These are phyloP conservation scores for Pardalotus punctatus DNA, from an alignment of 2,113 vertebrate species.

Conservation along the genomic window DNA sequence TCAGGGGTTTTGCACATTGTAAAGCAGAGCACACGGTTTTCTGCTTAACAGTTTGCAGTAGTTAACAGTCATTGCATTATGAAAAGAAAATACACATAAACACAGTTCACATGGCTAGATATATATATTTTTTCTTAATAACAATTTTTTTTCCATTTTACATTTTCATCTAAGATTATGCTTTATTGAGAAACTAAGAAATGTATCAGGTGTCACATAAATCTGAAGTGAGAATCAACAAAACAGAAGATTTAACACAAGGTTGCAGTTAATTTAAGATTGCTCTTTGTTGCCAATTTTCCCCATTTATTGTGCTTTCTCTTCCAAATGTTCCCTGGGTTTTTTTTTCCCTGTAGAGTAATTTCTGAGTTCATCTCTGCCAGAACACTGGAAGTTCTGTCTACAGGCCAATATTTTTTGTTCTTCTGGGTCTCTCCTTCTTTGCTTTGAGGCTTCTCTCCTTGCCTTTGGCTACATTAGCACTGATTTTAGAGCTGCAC, in stretches of 20 bases:
- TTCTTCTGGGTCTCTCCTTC: background rate
- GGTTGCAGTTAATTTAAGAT: slow-evolving; percentile 7
- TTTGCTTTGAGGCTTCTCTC: background rate
- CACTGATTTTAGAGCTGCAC: background rate
- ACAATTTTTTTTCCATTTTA: background rate
- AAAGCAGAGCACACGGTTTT: background rate
- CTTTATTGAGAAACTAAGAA: background rate
- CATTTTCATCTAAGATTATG: background rate
- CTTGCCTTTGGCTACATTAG: background rate
- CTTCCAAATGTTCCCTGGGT: slow-evolving; percentile 14
- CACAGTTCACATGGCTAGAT: background rate
- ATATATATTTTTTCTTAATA: background rate
- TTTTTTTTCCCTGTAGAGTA: background rate
- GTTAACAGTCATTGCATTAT: background rate
- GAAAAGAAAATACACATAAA: background rate
- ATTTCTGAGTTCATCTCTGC: background rate
- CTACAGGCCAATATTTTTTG: background rate
- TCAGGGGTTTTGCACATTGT: background rate
- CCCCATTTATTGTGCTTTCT: slow-evolving; percentile 5
- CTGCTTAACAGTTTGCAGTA: background rate
- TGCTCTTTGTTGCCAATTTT: slow-evolving; percentile 1
- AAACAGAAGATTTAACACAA: background rate
- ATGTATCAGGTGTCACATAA: background rate
- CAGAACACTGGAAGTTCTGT: slow-evolving; percentile 10
- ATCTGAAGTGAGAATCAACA: slow-evolving; percentile 7